phyloP scores from a whole-genome alignment of 2,113 vertebrate genomes.

The Nyctibius bracteatus region DNA sequence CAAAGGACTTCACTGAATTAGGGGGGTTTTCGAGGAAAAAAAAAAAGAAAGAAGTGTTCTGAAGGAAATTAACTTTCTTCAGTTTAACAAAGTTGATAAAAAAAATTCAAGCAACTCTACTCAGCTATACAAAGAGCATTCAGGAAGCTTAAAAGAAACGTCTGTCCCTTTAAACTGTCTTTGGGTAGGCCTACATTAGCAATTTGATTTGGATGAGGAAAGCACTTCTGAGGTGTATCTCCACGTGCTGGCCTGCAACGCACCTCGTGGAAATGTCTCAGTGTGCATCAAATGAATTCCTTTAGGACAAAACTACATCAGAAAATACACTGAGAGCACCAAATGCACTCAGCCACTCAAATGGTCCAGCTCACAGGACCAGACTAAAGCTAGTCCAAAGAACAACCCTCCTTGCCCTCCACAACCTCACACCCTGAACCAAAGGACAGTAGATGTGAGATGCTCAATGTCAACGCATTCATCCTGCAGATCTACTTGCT shows the following conservation, averaged over 20 bases:
- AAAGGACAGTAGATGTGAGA: not conserved
- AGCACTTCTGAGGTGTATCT: not conserved
- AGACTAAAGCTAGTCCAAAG: not conserved
- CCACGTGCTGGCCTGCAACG: rapidly evolving
- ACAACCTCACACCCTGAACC: not conserved
- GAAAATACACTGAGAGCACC: not conserved
- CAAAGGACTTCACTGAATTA: not conserved
- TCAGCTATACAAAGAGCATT: not conserved
- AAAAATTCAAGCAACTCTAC: not conserved
- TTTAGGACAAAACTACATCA: not conserved
- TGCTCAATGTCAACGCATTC: not conserved
- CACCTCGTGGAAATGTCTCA: rapidly evolving
- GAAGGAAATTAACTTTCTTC: not conserved
- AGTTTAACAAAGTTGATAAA: not conserved
- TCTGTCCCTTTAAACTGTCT: not conserved
- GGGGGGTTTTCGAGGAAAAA: not conserved
- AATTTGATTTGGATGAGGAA: not conserved
- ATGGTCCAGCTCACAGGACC: not conserved
- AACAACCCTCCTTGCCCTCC: not conserved
- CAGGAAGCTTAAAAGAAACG: not conserved
- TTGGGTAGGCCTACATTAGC: not conserved
- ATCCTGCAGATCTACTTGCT: not conserved
- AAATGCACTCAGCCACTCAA: not conserved
- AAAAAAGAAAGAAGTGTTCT: not conserved
- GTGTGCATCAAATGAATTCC: rapidly evolving